A percentile compares a stretch with the other conserved stretches of the same genome.
These are phyloP conservation scores for Branchipolynoe longqiensis DNA, from an alignment of 2,888 invertebrate species.

Conservation along the genomic window DNA sequence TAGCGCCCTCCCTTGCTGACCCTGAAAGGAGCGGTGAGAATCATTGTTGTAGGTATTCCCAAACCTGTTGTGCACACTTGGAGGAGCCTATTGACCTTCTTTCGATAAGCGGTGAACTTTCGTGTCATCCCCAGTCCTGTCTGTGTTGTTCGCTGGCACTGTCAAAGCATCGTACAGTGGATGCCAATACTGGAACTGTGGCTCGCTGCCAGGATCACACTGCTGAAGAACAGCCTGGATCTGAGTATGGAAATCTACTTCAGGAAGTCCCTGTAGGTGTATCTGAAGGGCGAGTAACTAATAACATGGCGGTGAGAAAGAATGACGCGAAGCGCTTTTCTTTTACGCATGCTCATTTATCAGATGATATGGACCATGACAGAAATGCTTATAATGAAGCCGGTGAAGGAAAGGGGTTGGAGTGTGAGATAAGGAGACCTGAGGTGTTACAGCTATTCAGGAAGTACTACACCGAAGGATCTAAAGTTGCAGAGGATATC, in stretches of 20 bases:
- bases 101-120: background rate
- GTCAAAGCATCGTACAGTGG: constrained; percentile 25
- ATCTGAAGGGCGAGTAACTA: background rate
- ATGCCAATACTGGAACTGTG: background rate
- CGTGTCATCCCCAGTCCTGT: background rate
- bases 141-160: constrained; percentile 11
- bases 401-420: background rate
- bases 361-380: constrained; percentile 8
- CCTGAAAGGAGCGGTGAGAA: background rate
- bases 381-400: background rate
- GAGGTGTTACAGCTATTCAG: constrained; percentile 61
- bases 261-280: background rate
- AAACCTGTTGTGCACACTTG: background rate
- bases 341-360: constrained; percentile 45
- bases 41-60: background rate
- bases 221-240: background rate
- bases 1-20: background rate
- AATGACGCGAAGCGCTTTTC: constrained; percentile 31
- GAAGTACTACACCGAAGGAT: constrained; percentile 54
- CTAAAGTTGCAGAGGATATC: constrained; percentile 43
- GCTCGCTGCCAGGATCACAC: background rate
- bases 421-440: constrained; percentile 58
- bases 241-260: background rate
- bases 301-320: constrained; percentile 28
- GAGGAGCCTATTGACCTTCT: background rate